Base-by-base conservation (phyloP, 2,113 vertebrate genomes). In the Scolopax mira region DNA sequence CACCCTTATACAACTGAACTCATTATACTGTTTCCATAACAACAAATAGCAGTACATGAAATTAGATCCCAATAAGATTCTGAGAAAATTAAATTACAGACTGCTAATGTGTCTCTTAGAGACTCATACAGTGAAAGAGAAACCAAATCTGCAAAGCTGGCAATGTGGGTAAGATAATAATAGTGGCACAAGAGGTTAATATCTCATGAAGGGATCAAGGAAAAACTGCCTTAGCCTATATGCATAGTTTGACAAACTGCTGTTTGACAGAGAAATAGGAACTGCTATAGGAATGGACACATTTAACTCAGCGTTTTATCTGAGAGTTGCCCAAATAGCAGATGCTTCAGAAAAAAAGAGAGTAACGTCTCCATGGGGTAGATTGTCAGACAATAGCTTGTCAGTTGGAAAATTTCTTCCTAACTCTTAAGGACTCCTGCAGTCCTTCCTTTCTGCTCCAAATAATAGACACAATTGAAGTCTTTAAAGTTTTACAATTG, bases 11-110 rank as follows among this genome's bases (percentile, higher is more conserved):
- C 95, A 97, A 97, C 94, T 93, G 94, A 97, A 93, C 87, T 97
- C 97, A 97, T 97, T 93, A 97, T 96, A 95, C 94, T 27, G 97
- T 98, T 97, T 94, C 98, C 97, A 98, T 98, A 97, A 97, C 96
- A 98, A 98, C 98, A 90, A 91, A 86, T 92, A 97, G 96, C 94
- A 96, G 98, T 94, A 97, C 97, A 97, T 95, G 92, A 97, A 98
- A 98, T 96, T 94, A 96, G 88, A 96, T 92, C 95, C 95, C 95
- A 97, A 97, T 94, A 97, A 97, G 95, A 95, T 96, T 93, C 94
- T 37, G 37, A 94, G 95, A 90, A 96, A 97, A 98, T 97, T 95
- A 97, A 98, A 96, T 97, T 97, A 93, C 87, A 96, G 93, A 52
- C 84, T 97, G 93, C 92, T 94, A 96, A 94, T 27, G 71, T 92